Evolutionary conservation across 2,888 invertebrate genomes (phyloP), one percentile per base, ranked within the genome.

Genomic region (Aphrophora alni): DNA sequence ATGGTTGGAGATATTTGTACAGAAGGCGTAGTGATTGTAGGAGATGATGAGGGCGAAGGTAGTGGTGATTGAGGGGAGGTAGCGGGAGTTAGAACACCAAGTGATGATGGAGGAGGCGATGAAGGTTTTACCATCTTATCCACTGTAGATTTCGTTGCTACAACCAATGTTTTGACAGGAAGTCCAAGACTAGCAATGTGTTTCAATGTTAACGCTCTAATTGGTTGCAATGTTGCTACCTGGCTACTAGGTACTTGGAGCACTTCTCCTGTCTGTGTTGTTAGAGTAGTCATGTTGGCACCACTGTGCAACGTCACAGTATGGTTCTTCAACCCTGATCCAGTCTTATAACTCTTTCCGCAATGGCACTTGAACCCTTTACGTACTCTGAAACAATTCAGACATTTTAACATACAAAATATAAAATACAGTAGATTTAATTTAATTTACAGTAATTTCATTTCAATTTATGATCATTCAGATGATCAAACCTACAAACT

Each of bases 271-370:
- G 83, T 85, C 25, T 84, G 85, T 21, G 85, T 84, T 25, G 85
- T 85, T 24, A 87, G 82, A 26, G 85, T 85, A 71, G 87, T 86
- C 83, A 86, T 84, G 74, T 85, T 85, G n/a, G 87, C 85, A 76
- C 87, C 86, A 74, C 86, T 86, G 86, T 89, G 89, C 84, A 88
- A 88, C n/a, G 88, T 85, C 44, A 88, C 85, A 79, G 93, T 91
- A 88, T 96, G 95, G 86, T 91, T 93, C 87, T 94, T 94, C 86
- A 96, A 90, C 81, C 95, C 95, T 88, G 94, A 93, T 75, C 93
- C 91, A 83, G 95, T 95, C 89, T 94, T 95, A 90, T 96, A 96
- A 88, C 93, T 94, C 90, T 95, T 96, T 86, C 95, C 95, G 90
- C 96, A 96, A 87, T 93, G 93, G 88, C 95, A 96, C 88, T 93